Evolutionary conservation across 1,140 invertebrate genomes (phyloP).

Genomic region (Parasteatoda tepidariorum): DNA sequence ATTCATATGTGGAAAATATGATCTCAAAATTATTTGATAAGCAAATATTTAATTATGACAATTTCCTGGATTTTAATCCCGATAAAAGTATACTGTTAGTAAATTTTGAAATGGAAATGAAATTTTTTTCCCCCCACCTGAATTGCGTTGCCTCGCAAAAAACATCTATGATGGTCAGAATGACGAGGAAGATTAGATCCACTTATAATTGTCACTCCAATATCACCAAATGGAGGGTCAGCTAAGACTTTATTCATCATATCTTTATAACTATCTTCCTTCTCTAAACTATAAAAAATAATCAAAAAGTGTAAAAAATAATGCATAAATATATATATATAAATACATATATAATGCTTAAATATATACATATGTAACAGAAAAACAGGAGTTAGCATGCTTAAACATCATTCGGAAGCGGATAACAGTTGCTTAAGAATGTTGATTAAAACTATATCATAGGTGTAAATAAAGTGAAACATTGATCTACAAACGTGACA

Average conservation of each 20-base stretch:
- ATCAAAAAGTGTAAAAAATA: not conserved
- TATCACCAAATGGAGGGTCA: conserved; percentile 54
- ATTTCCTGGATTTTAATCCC: too few relatives aligned
- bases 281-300: not conserved
- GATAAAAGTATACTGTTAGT: not conserved
- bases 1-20: too few relatives aligned
- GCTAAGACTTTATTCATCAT: conserved; percentile 28
- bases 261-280: conserved; percentile 24
- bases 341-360: too few relatives aligned
- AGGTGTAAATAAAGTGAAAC: too few relatives aligned
- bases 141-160: conserved; percentile 67
- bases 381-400: too few relatives aligned
- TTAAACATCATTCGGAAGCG: too few relatives aligned
- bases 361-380: not conserved
- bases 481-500: too few relatives aligned
- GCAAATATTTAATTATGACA: too few relatives aligned
- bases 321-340: not conserved
- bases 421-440: too few relatives aligned
- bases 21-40: too few relatives aligned
- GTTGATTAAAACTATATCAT: too few relatives aligned
- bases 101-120: not conserved
- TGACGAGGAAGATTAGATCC: conserved; percentile 71
- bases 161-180: conserved; percentile 69
- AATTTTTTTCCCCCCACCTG: conserved; percentile 65
- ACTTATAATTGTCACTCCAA: conserved; percentile 67